A percentile compares a stretch with the other conserved stretches of the same genome.
Evolutionary conservation across 2,888 invertebrate genomes (phyloP).

Genomic region (Ceramica pisi): DNA sequence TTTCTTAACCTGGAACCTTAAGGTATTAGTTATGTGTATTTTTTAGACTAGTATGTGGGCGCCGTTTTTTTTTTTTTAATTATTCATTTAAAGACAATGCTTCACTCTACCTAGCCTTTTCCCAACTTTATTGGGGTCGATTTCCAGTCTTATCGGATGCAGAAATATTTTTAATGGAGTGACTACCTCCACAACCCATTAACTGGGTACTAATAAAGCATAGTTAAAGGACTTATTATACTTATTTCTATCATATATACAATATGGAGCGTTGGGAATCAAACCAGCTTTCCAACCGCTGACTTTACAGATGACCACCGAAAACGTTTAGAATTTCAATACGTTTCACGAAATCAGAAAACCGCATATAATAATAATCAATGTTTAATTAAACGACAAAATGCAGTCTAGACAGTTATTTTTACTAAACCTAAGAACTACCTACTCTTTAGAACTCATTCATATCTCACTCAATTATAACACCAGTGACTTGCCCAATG

Average conservation of each 20-base stretch:
- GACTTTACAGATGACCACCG: too few species aligned
- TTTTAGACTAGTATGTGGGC: background rate
- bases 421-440: background rate
- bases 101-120: too few species aligned
- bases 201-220: too few species aligned
- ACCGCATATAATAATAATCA: background rate
- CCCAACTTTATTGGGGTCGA: too few species aligned
- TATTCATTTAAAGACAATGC: too few species aligned
- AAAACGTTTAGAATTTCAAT: background rate
- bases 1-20: conserved; percentile 41
- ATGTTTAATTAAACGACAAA: background rate
- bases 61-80: too few species aligned
- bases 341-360: background rate
- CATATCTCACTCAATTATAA: conserved; percentile 28
- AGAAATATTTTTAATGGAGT: too few species aligned
- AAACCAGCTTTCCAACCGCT: background rate
- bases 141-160: too few species aligned
- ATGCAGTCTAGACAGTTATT: fast-evolving
- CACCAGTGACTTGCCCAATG: conserved; percentile 7
- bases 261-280: background rate
- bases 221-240: too few species aligned
- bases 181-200: too few species aligned
- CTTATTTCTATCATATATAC: too few species aligned
- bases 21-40: conserved; percentile 6
- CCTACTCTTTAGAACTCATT: too few species aligned